Percentiles rank a stretch among this genome's conserved stretches.
Evolutionary conservation across 2,888 invertebrate genomes (phyloP).

Genomic region (Aradus depressus): DNA sequence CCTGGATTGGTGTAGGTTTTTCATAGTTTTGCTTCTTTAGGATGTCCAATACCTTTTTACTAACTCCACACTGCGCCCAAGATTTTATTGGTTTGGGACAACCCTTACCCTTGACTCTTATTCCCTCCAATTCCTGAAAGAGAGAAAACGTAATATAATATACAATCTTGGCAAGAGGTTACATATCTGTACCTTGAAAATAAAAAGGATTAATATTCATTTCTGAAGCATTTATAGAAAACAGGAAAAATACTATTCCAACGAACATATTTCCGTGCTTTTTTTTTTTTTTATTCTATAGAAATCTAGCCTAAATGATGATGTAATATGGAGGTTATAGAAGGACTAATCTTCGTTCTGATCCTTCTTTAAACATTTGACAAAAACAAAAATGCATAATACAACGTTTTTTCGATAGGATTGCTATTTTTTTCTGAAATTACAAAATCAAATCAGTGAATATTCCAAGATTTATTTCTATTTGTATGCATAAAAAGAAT

Average conservation of each 20-base stretch:
- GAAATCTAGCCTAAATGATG: too few relatives aligned
- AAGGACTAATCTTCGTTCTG: too few relatives aligned
- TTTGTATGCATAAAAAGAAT: neutral
- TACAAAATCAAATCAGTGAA: too few relatives aligned
- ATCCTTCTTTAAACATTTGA: too few relatives aligned
- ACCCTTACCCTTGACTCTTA: slow-evolving; percentile 90
- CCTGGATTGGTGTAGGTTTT: slow-evolving; percentile 97
- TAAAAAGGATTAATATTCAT: too few relatives aligned
- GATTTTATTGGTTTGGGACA: slow-evolving; percentile 67
- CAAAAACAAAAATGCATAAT: too few relatives aligned
- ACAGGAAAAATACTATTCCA: neutral
- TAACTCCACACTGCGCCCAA: slow-evolving; percentile 98
- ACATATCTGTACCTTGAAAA: too few relatives aligned
- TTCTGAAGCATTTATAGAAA: neutral
- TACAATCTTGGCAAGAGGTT: neutral
- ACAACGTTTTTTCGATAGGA: too few relatives aligned
- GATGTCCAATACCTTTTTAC: slow-evolving; percentile 86
- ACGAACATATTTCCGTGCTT: too few relatives aligned
- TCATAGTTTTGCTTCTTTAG: slow-evolving; percentile 83
- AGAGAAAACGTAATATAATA: slow-evolving; percentile 6
- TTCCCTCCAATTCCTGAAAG: slow-evolving; percentile 72
- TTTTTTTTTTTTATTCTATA: too few relatives aligned
- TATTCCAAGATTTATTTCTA: neutral
- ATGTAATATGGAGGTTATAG: too few relatives aligned
- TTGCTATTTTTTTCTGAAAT: too few relatives aligned